Evolutionary conservation across 92 coral and sea anemone genomes (phyloP).

Genomic region (Zoanthus sociatus): DNA sequence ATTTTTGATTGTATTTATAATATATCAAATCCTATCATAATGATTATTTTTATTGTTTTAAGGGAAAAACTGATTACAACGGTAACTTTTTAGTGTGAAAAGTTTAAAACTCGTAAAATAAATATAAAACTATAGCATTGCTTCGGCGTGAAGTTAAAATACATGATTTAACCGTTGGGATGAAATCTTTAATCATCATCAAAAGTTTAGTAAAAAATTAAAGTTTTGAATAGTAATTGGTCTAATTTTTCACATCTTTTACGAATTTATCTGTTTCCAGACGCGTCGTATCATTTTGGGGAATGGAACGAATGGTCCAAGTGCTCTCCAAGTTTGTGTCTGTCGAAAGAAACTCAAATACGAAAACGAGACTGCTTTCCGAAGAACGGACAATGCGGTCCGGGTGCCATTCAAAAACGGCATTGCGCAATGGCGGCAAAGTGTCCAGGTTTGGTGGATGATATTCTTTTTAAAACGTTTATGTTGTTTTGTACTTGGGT

Average conservation of each 20-base stretch:
- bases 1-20: too few species aligned
- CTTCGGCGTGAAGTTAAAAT: too few species aligned
- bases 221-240: background rate
- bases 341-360: conserved; percentile 21
- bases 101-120: too few species aligned
- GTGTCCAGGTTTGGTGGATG: conserved; percentile 20
- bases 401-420: conserved; percentile 4
- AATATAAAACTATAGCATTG: too few species aligned
- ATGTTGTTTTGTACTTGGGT: too few species aligned
- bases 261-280: background rate
- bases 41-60: too few species aligned
- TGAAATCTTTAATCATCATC: background rate
- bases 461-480: too few species aligned
- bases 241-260: background rate
- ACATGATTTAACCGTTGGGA: too few species aligned
- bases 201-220: background rate
- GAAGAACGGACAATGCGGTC: conserved; percentile 29
- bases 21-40: too few species aligned
- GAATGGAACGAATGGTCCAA: conserved; percentile 48
- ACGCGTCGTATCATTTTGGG: conserved; percentile 46
- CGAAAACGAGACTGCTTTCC: conserved; percentile 47
- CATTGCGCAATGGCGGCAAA: conserved; percentile 31
- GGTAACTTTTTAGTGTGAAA: too few species aligned
- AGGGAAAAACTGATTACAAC: too few species aligned
- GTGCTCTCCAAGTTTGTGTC: conserved; percentile 44